Evolutionary conservation across 2,888 invertebrate species (phyloP).

Genomic region (Esperia sulphurella): DNA sequence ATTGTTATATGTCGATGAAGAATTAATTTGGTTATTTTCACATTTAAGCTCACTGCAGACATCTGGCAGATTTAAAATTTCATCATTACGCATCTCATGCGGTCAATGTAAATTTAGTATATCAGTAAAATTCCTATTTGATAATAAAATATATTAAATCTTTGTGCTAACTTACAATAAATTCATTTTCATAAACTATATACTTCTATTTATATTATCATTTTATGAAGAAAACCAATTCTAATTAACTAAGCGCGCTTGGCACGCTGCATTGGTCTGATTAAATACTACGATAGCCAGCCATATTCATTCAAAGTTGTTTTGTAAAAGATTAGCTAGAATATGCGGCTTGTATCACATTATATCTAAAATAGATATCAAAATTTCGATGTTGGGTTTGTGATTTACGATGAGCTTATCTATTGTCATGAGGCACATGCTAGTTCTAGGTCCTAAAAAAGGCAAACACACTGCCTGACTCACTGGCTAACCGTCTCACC

Average conservation of each 20-base stretch:
- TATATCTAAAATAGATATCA: conserved; percentile 27
- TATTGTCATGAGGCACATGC: conserved; percentile 49
- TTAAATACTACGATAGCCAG: conserved; percentile 43
- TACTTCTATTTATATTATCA: conserved; percentile 47
- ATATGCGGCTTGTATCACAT: conserved; percentile 34
- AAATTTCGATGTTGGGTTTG: conserved; percentile 33
- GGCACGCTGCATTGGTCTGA: conserved; percentile 72
- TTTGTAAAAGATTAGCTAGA: conserved; percentile 38
- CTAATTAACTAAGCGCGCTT: conserved; percentile 64
- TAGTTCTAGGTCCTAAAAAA: conserved; percentile 1
- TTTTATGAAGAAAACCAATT: conserved; percentile 62
- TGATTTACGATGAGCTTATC: conserved; percentile 41
- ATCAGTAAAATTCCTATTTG: conserved; percentile 75
- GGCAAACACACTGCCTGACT: conserved; percentile 1
- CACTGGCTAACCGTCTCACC: neutral
- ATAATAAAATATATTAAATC: conserved; percentile 80
- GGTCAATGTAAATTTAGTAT: conserved; percentile 69
- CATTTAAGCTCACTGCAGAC: conserved; percentile 58
- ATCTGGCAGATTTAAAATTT: conserved; percentile 50
- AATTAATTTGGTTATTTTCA: conserved; percentile 22
- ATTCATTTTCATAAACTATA: conserved; percentile 76
- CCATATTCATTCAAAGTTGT: conserved; percentile 25
- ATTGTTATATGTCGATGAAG: neutral
- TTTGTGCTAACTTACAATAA: conserved; percentile 80
- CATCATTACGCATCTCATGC: conserved; percentile 63